Conservation (phyloP, 2,797 vertebrate genomes). For the Cetoscarus ocellatus region DNA sequence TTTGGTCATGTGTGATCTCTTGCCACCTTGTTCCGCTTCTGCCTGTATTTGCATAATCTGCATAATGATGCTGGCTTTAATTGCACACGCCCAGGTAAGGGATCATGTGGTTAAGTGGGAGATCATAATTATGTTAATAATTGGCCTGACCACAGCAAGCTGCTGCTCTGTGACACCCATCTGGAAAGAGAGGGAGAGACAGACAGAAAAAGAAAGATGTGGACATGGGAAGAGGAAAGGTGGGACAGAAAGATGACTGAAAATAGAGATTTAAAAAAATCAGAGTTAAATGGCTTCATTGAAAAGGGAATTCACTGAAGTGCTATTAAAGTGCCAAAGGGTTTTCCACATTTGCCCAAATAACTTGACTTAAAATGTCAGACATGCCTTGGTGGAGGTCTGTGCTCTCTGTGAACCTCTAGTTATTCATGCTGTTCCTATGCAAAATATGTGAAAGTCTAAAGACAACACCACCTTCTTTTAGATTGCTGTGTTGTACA, state of each 20-base stretch:
- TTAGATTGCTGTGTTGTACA: no score
- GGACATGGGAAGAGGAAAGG: conserved; percentile 11
- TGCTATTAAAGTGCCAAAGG: no score
- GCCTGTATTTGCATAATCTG: conserved; percentile 95
- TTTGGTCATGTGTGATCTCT: conserved; percentile 85
- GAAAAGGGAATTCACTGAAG: background rate
- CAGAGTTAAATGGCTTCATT: background rate
- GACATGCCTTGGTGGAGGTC: no score
- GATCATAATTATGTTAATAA: conserved; percentile 99
- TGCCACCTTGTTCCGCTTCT: conserved; percentile 87
- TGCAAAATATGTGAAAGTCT: no score
- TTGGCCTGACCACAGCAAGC: conserved; percentile 98
- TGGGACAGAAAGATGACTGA: conserved; percentile 11
- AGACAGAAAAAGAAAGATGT: conserved; percentile 19
- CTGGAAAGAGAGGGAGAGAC: conserved; percentile 81
- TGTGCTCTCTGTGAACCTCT: no score
- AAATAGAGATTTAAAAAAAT: conserved; percentile 13
- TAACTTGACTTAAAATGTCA: no score
- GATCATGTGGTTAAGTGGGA: conserved; percentile 99
- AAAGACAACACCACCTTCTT: no score
- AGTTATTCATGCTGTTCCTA: no score
- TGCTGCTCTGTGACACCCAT: conserved; percentile 95
- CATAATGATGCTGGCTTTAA: conserved; percentile 97
- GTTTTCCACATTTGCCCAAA: no score
- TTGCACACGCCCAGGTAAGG: conserved; percentile 95